Evolutionary conservation across 2,888 invertebrate species (phyloP).

Genomic region (Synanthedon vespiformis): DNA sequence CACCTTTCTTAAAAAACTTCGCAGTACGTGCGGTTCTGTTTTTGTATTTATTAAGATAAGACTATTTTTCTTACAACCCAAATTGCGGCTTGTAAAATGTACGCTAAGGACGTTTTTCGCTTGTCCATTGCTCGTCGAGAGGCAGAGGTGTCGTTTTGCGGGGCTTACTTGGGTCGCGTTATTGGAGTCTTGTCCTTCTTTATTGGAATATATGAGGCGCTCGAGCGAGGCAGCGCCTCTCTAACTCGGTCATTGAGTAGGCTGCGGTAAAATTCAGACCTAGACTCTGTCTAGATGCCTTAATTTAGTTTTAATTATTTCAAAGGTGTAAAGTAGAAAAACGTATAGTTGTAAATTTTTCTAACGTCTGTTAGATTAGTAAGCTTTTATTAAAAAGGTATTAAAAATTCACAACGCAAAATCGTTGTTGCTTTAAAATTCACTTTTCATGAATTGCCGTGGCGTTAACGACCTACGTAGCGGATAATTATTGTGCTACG

Average conservation of each 20-base stretch:
- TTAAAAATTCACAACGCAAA: too few relatives aligned
- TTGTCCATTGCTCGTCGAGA: conserved; percentile 12
- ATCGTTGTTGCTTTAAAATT: too few relatives aligned
- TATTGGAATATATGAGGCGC: conserved; percentile 54
- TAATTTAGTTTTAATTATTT: not conserved
- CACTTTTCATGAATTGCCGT: too few relatives aligned
- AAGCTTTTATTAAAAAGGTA: too few relatives aligned
- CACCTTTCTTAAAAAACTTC: conserved; percentile 43
- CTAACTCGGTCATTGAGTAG: not conserved
- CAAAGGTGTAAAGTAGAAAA: too few relatives aligned
- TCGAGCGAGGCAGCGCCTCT: conserved; percentile 14
- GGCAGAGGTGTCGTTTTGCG: conserved; percentile 52
- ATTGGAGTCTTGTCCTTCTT: conserved; percentile 59
- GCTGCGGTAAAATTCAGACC: not conserved
- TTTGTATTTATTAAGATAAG: conserved; percentile 39
- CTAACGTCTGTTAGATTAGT: too few relatives aligned
- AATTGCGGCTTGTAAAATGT: conserved; percentile 12
- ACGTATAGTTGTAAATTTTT: too few relatives aligned
- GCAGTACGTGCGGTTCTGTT: conserved; percentile 47
- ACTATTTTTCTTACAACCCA: conserved; percentile 1
- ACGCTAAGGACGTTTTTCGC: conserved; percentile 21
- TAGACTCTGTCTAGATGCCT: not conserved
- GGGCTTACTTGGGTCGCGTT: conserved; percentile 53
- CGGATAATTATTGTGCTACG: too few relatives aligned
- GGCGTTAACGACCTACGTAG: too few relatives aligned